These are phyloP conservation scores for Phorcus lineatus DNA, from an alignment of 2,888 invertebrate species.

Conservation along the genomic window DNA sequence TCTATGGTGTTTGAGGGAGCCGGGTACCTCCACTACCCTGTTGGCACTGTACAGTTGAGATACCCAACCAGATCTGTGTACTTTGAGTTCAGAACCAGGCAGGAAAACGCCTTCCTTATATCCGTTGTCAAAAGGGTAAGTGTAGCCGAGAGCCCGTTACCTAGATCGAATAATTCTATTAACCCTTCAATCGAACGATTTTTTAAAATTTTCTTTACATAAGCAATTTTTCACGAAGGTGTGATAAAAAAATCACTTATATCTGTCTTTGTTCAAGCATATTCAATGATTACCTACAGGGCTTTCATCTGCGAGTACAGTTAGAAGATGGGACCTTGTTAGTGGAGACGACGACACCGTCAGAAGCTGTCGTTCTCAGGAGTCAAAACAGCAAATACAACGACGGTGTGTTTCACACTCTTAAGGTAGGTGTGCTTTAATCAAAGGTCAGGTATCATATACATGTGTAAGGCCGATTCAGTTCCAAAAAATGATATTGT, in stretches of 20 bases:
- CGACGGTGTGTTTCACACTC: slow-evolving; percentile 33
- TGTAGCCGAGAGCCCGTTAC: neutral
- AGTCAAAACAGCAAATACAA: slow-evolving; percentile 33
- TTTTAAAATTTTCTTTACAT: too few species aligned
- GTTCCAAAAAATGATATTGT: too few species aligned
- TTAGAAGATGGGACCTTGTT: slow-evolving; percentile 34
- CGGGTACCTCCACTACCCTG: slow-evolving; percentile 11
- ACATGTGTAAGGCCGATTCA: too few species aligned
- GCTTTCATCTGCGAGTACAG: slow-evolving; percentile 33
- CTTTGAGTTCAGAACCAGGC: slow-evolving; percentile 28
- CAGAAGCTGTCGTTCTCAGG: slow-evolving; percentile 32
- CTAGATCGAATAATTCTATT: neutral
- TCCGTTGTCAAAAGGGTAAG: slow-evolving; percentile 17
- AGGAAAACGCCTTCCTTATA: slow-evolving; percentile 27
- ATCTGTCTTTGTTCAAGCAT: too few species aligned
- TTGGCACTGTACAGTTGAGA: neutral
- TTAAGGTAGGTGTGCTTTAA: slow-evolving; percentile 30
- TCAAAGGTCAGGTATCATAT: too few species aligned
- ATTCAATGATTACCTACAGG: slow-evolving; percentile 11
- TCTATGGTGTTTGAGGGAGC: slow-evolving; percentile 20
- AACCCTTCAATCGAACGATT: too few species aligned
- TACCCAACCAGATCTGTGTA: neutral
- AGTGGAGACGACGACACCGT: slow-evolving; percentile 39
- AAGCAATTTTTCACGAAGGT: too few species aligned
- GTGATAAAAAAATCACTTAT: too few species aligned